Percentiles rank a stretch among this genome's conserved stretches.
Conservation (phyloP, 2,113 vertebrate genomes). For the Myotis lucifugus region DNA sequence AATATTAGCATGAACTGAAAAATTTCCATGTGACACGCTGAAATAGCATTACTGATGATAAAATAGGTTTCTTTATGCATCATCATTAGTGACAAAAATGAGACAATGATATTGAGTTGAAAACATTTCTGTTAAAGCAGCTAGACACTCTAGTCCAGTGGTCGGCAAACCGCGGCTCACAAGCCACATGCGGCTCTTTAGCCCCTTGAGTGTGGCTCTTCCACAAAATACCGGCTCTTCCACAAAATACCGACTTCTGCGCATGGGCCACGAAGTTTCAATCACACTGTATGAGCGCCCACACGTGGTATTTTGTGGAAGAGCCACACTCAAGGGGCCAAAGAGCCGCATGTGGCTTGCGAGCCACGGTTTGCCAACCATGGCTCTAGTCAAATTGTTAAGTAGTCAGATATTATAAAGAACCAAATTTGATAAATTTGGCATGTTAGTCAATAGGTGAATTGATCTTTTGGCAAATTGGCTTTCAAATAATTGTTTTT, state of each 20-base stretch:
- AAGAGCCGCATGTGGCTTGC: no score
- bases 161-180: no score
- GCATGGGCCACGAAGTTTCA: no score
- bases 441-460: background rate
- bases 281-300: no score
- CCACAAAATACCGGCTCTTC: no score
- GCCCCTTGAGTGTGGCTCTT: no score
- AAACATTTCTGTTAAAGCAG: background rate
- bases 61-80: background rate
- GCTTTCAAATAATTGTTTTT: constrained; percentile 9
- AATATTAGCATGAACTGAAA: background rate
- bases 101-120: background rate
- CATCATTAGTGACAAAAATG: constrained; percentile 28
- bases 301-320: no score
- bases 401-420: background rate
- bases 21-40: background rate
- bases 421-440: background rate
- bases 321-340: no score
- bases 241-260: no score
- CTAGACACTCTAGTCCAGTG: background rate
- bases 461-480: constrained; percentile 24
- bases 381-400: background rate
- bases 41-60: background rate
- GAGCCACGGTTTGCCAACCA: no score
- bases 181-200: no score